These are phyloP conservation scores for Galleria mellonella DNA, from an alignment of 1,140 invertebrate genomes.

Conservation along the genomic window DNA sequence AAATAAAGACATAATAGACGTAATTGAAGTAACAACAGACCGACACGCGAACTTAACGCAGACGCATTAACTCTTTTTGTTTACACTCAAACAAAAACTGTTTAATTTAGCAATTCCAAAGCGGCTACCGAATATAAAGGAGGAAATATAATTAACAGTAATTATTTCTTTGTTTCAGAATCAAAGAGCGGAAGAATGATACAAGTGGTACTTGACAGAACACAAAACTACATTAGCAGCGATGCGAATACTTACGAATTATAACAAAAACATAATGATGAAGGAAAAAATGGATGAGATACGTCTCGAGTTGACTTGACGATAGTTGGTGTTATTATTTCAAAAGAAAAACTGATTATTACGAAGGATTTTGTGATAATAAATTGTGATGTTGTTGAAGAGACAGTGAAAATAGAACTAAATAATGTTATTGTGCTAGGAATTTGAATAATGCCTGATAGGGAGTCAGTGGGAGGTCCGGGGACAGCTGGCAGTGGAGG, in stretches of 20 bases:
- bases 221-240: conserved; percentile 11
- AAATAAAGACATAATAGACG: conserved; percentile 48
- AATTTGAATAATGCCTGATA: conserved; percentile 70
- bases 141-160: conserved; percentile 24
- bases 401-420: conserved; percentile 21
- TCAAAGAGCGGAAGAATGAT: conserved; percentile 30
- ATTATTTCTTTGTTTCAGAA: conserved; percentile 52
- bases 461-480: conserved; percentile 64
- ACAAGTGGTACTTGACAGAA: conserved; percentile 12
- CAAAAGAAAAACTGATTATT: conserved; percentile 10
- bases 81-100: conserved; percentile 22
- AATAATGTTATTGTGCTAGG: conserved; percentile 37
- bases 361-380: conserved; percentile 16
- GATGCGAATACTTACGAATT: conserved; percentile 25
- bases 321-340: conserved; percentile 18
- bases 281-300: conserved; percentile 40
- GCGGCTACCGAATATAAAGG: conserved; percentile 33
- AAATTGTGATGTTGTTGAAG: conserved; percentile 18
- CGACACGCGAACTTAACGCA: conserved; percentile 36
- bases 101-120: conserved; percentile 29
- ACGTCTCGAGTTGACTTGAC: conserved; percentile 58
- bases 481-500: conserved; percentile 61
- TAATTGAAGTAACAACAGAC: conserved; percentile 37
- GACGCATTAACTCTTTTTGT: conserved; percentile 29
- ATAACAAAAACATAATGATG: conserved; percentile 29